These are phyloP conservation scores for Rhinolophus sinicus DNA, from an alignment of 2,113 vertebrate species.

Conservation along the genomic window DNA sequence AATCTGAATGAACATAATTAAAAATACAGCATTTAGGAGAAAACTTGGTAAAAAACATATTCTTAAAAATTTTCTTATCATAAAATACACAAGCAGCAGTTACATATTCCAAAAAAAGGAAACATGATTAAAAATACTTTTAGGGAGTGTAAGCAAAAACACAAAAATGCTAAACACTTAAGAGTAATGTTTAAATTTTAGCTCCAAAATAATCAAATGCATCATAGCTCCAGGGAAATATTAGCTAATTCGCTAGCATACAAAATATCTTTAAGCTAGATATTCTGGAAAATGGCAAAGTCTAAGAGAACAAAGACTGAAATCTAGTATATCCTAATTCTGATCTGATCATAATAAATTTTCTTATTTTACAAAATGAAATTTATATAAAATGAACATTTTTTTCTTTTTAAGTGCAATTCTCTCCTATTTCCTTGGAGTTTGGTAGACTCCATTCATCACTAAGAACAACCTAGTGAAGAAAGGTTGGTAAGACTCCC, in stretches of 20 bases:
- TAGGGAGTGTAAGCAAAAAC: not conserved
- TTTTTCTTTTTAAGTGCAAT: not conserved
- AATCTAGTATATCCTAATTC: not conserved
- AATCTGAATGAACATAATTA: constrained; percentile 86
- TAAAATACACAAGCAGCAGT: constrained; percentile 11
- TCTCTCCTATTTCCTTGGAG: not conserved
- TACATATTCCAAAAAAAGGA: not conserved
- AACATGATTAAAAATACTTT: constrained; percentile 12
- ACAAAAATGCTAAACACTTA: not conserved
- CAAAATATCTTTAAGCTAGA: not conserved
- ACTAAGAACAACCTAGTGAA: not conserved
- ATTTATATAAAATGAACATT: not conserved
- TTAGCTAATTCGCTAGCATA: not conserved
- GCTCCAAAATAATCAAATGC: not conserved
- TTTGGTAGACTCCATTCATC: not conserved
- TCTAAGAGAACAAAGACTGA: not conserved
- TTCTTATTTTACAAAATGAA: not conserved
- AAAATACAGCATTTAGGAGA: constrained; percentile 38
- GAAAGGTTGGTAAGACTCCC: not conserved
- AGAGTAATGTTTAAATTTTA: constrained; percentile 12
- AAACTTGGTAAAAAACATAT: not conserved
- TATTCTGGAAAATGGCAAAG: not conserved
- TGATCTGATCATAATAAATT: not conserved
- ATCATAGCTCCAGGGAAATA: not conserved
- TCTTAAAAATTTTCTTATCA: not conserved